Evolutionary conservation across 2,888 invertebrate species (phyloP), one percentile per base, ranked within the genome.

Genomic region (Serrognathus titanus): DNA sequence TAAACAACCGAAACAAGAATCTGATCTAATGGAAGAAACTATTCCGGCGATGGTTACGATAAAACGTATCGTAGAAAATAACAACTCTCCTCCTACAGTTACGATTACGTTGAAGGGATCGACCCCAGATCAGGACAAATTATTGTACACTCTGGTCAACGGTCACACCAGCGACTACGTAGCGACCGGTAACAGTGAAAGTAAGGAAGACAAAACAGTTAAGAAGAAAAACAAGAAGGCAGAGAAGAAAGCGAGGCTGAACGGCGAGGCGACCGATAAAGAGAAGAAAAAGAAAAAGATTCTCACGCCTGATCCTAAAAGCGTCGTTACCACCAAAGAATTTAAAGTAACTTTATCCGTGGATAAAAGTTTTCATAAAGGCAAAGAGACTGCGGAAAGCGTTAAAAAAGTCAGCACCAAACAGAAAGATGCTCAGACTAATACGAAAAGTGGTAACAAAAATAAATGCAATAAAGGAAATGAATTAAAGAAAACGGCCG

Each of bases 101-200:
- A 90, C 89, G 0, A 89, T 90, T 48, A 89, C 89, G 0, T 79
- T 89, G 35, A 87, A 88, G 69, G 89, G 89, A 4, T 84, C 85
- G 54, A 86, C 87, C 1, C 87, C 87, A 1, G 87, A 87, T 58
- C 85, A 88, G 70, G 89, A 89, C 66, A 86, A 87, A 72, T 81
- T 90, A 36, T 78, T 90, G 2, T 90, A 88, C 69, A 89, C 88
- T 1, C 80, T 90, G 61, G 83, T 86, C 6, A 85, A 85, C 68
- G 85, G 85, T 1, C 82, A 83, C 61, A 79, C 80, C 58, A 76
- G 55, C 20, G 55, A 58, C 52, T 40, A 55, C 31, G 52, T 53
- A 31, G 46, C 52, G 40, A 51, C 45, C 12, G 52, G 45, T 36
- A 55, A 56, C 36, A 58, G 46, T 36, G 54, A 59, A 47, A 60